Evolutionary conservation across 2,888 invertebrate genomes (phyloP), one percentile per base, ranked within the genome.

Genomic region (Sinohyriopsis cumingii): DNA sequence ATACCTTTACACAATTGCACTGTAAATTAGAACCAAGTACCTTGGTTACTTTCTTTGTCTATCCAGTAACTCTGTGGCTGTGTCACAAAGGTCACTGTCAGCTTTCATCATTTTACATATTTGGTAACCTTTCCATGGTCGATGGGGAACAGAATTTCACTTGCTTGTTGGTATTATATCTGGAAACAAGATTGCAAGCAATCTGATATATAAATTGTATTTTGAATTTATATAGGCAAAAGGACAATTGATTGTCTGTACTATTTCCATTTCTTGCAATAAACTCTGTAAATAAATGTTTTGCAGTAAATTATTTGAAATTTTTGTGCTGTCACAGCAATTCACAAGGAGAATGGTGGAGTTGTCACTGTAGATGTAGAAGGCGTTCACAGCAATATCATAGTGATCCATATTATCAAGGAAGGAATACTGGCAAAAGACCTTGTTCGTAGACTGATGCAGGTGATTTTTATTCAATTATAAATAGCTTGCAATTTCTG

Each of bases 331-430:
- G 60, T 65, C 69, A n/a, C 71, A 83, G 83, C 72, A 53, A 72
- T 81, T 15, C 77, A 74, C 67, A 61, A 63, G 55, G 67, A 70
- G 6, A 63, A 71, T 20, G 72, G 78, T 63, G 68, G 70, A 24
- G 76, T 82, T 15, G 72, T 82, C 33, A 61, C 66, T 60, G 78
- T 84, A 7, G 77, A 82, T 24, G 63, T 79, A 33, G 65, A 71
- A 54, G 79, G 77, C 7, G 76, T 86, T 5, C 77, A 85, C 28
- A 82, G 82, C 25, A 86, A 85, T 68, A 85, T 86, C 45, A 75
- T 84, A n/a, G 80, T 83, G 75, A 69, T 86, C 22, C 72, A 78
- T 6, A 70, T 84, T n/a, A 59, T 60, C 4, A 81, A 80, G 56
- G 73, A 75, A 18, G 76, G 75, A 5, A 65, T 84, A 1, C 73